Evolutionary conservation across 23 tunicate species (phyloP), one percentile per base, ranked within the genome.

Genomic region (Aplidium turbinatum): DNA sequence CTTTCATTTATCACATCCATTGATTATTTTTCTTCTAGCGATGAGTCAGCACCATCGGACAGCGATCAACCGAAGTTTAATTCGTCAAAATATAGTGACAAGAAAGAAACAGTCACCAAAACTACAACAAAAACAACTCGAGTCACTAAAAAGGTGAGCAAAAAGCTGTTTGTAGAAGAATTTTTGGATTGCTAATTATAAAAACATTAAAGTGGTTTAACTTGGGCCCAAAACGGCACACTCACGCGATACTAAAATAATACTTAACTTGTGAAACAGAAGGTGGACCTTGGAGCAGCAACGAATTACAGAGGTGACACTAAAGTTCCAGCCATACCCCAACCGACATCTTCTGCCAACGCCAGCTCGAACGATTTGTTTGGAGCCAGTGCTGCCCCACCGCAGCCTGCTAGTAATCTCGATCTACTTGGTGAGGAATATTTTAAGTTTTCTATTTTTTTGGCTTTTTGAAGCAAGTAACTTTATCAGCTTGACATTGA

Each of bases 211-310:
- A n/a, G n/a, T n/a, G n/a, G n/a, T n/a, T n/a, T n/a, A n/a, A n/a
- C n/a, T n/a, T n/a, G n/a, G n/a, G n/a, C n/a, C n/a, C n/a, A n/a
- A n/a, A n/a, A n/a, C n/a, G n/a, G n/a, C n/a, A n/a, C n/a, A n/a
- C n/a, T n/a, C 50, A 9, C 50, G 13, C 50, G 16, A 16, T 42
- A 42, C 50, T 16, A 42, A 9, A 11, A 11, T 42, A 42, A 16
- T 42, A 11, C 50, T 16, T 11, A 16, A 42, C 11, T 42, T 42
- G 16, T 42, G 11, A 9, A 9, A 16, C 31, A 52, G 4, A 22
- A 82, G 82, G 87, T 90, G 32, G 84, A 78, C 47, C 58, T 90
- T 0, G 97, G 97, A 20, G 97, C 97, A 11, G 97, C 97, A 5
- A 83, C 85, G 1, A 77, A 78, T 38, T 90, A 90, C 75, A 90